Conservation (phyloP, 2,797 vertebrate species). For the Thaleichthys pacificus region DNA sequence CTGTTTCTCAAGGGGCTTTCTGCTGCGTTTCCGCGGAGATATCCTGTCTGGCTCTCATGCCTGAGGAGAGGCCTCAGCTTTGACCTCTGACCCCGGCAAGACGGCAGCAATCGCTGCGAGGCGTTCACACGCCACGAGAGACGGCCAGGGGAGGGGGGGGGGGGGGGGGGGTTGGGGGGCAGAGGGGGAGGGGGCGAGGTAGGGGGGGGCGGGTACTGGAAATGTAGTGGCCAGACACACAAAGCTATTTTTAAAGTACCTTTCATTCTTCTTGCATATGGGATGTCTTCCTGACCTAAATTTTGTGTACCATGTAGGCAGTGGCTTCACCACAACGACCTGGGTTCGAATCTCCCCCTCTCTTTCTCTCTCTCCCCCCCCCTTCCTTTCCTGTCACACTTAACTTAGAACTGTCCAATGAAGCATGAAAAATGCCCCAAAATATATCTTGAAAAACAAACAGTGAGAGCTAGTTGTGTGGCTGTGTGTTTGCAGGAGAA, state of each 20-base stretch:
- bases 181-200: too few species aligned
- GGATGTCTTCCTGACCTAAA: constrained; percentile 54
- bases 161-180: constrained; percentile 9
- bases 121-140: constrained; percentile 70
- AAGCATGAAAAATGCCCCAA: too few species aligned
- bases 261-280: constrained; percentile 47
- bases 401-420: too few species aligned
- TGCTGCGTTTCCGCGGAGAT: constrained; percentile 65
- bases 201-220: constrained; percentile 47
- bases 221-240: constrained; percentile 71
- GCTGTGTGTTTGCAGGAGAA: constrained; percentile 58
- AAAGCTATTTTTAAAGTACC: constrained; percentile 71
- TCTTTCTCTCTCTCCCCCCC: neutral
- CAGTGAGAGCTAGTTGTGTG: neutral
- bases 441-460: too few species aligned
- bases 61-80: constrained; percentile 67
- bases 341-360: neutral
- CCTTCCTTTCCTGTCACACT: neutral
- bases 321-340: too few species aligned
- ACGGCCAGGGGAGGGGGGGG: constrained; percentile 27
- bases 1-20: constrained; percentile 64
- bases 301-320: too few species aligned
- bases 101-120: constrained; percentile 67
- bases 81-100: constrained; percentile 67
- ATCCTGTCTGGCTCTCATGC: constrained; percentile 72